Evolutionary conservation across 2,797 vertebrate genomes (phyloP).

Genomic region (Hydrocynus forskahlii): DNA sequence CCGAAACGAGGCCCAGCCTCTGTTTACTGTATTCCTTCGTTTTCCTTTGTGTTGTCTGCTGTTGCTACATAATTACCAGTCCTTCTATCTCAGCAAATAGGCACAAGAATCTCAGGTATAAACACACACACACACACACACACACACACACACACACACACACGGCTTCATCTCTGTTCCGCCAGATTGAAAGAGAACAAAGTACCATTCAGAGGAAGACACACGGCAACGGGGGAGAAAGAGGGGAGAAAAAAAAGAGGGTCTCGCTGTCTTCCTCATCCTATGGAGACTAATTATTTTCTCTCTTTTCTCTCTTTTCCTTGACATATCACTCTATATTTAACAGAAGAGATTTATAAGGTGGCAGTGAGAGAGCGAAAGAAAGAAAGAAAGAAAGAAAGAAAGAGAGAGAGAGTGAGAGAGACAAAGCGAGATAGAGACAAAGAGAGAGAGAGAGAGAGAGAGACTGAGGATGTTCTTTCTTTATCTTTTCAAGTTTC

Average conservation of each 20-base stretch:
- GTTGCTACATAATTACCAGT: conserved; percentile 54
- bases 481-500: conserved; percentile 47
- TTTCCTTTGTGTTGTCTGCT: conserved; percentile 6
- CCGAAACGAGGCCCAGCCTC: not conserved
- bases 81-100: conserved; percentile 54
- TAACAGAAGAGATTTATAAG: conserved; percentile 57
- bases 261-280: conserved; percentile 41
- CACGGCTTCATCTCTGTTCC: conserved; percentile 52
- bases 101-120: conserved; percentile 57
- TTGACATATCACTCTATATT: conserved; percentile 61
- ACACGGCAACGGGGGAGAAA: conserved; percentile 1
- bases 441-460: conserved; percentile 11
- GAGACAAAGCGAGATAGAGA: conserved; percentile 30
- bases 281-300: conserved; percentile 78
- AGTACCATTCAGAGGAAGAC: conserved; percentile 47
- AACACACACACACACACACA: not conserved
- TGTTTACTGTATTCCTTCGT: conserved; percentile 24
- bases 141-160: conserved; percentile 25
- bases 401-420: conserved; percentile 35
- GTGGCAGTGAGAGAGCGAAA: conserved; percentile 7
- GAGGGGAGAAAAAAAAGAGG: conserved; percentile 2
- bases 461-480: conserved; percentile 38
- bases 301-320: conserved; percentile 57
- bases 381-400: conserved; percentile 29
- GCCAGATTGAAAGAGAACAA: conserved; percentile 48